phyloP scores from a whole-genome alignment of 2,113 vertebrate species.

The Echinops telfairi region DNA sequence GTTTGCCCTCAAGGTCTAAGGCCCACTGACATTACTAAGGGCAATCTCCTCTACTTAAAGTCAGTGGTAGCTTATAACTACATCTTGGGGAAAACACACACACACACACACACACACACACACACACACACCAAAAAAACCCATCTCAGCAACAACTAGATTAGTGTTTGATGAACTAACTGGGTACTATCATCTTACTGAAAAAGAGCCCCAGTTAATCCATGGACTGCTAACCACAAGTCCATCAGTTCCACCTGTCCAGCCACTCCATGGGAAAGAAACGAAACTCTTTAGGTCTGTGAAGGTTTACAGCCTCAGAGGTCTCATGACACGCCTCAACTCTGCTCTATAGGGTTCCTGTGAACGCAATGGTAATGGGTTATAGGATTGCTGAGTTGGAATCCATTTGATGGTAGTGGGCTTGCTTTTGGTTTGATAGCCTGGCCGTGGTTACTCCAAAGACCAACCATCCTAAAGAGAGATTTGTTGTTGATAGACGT shows the following conservation, averaged over 20 bases:
- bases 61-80: background rate
- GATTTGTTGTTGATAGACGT: background rate
- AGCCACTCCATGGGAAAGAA: background rate
- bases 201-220: too few relatives aligned
- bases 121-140: too few relatives aligned
- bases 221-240: background rate
- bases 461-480: background rate
- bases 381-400: background rate
- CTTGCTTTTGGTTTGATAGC: background rate
- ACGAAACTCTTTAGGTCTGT: background rate
- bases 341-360: too few relatives aligned
- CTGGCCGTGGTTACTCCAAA: background rate
- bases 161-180: background rate
- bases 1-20: background rate
- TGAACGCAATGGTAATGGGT: too few relatives aligned
- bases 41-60: background rate
- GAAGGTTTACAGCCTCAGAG: background rate
- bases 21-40: background rate
- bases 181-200: background rate
- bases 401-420: background rate
- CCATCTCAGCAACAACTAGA: background rate
- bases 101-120: too few relatives aligned
- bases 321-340: too few relatives aligned
- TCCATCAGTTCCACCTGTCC: background rate
- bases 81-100: background rate